These are phyloP conservation scores for Acrobasis repandana DNA, from an alignment of 2,888 invertebrate genomes.

Conservation along the genomic window DNA sequence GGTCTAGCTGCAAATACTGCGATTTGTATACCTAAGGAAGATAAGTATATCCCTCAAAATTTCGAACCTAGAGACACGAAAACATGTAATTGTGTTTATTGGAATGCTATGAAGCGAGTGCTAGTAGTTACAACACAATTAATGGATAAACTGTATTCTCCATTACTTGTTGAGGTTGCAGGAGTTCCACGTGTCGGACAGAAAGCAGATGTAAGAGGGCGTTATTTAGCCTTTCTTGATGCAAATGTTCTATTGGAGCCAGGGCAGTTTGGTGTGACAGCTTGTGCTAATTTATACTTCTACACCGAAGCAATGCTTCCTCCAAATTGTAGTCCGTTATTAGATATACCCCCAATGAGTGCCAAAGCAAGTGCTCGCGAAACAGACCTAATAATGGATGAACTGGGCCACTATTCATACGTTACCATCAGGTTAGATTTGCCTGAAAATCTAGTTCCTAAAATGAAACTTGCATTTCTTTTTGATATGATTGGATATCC, in stretches of 20 bases:
- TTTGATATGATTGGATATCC: slow-evolving; percentile 57
- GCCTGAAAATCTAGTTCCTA: slow-evolving; percentile 54
- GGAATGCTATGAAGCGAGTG: slow-evolving; percentile 69
- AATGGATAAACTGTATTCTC: slow-evolving; percentile 45
- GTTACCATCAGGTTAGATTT: slow-evolving; percentile 64
- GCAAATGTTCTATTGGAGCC: slow-evolving; percentile 61
- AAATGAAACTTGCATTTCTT: slow-evolving; percentile 50
- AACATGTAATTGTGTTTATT: slow-evolving; percentile 58
- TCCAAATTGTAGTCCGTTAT: slow-evolving; percentile 47
- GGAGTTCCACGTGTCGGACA: slow-evolving; percentile 63
- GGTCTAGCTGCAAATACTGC: slow-evolving; percentile 55
- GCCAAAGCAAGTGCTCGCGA: slow-evolving; percentile 61
- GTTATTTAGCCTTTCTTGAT: slow-evolving; percentile 66
- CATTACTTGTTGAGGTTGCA: slow-evolving; percentile 67
- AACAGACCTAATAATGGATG: slow-evolving; percentile 50
- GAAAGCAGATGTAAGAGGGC: slow-evolving; percentile 64
- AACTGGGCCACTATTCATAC: slow-evolving; percentile 57
- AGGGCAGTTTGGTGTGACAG: slow-evolving; percentile 56
- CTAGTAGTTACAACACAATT: slow-evolving; percentile 56
- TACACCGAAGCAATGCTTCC: slow-evolving; percentile 57
- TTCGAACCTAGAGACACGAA: slow-evolving; percentile 39
- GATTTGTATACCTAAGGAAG: slow-evolving; percentile 51
- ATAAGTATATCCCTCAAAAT: slow-evolving; percentile 57
- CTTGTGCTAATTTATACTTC: slow-evolving; percentile 50
- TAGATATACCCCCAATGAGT: slow-evolving; percentile 64